phyloP scores from a whole-genome alignment of 2,113 vertebrate genomes.

The Paramormyrops kingsleyae region DNA sequence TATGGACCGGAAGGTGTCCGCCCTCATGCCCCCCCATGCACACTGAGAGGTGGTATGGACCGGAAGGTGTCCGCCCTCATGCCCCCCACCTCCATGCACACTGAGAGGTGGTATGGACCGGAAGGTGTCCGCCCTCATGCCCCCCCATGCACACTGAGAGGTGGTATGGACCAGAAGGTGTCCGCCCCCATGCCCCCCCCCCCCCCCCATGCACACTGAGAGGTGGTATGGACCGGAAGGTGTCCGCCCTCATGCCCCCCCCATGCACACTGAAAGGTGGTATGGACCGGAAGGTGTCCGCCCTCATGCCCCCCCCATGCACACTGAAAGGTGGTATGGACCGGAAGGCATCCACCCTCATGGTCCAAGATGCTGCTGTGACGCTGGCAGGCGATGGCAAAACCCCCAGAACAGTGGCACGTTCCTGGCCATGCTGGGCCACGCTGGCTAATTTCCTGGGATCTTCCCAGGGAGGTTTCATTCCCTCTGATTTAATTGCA shows the following conservation, averaged over 20 bases:
- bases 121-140: too few species aligned
- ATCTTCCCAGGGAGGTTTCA: not conserved
- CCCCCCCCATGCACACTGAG: not conserved
- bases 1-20: too few species aligned
- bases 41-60: too few species aligned
- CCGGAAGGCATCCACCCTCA: too few species aligned
- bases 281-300: not conserved
- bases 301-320: too few species aligned
- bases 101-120: too few species aligned
- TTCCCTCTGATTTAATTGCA: not conserved
- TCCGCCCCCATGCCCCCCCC: too few species aligned
- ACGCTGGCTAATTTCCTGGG: slow-evolving; percentile 3
- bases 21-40: too few species aligned
- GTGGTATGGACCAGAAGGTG: not conserved
- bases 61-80: too few species aligned
- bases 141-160: not conserved
- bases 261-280: not conserved
- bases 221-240: not conserved
- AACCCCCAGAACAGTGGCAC: not conserved
- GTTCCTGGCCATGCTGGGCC: not conserved
- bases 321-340: not conserved
- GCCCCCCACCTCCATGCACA: too few species aligned
- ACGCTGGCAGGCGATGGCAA: not conserved
- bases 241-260: too few species aligned
- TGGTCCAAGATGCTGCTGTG: not conserved